A percentile compares a stretch with the other conserved stretches of the same genome.
Conservation (phyloP, 2,113 vertebrate genomes). For the Brachyhypopomus gauderio region DNA sequence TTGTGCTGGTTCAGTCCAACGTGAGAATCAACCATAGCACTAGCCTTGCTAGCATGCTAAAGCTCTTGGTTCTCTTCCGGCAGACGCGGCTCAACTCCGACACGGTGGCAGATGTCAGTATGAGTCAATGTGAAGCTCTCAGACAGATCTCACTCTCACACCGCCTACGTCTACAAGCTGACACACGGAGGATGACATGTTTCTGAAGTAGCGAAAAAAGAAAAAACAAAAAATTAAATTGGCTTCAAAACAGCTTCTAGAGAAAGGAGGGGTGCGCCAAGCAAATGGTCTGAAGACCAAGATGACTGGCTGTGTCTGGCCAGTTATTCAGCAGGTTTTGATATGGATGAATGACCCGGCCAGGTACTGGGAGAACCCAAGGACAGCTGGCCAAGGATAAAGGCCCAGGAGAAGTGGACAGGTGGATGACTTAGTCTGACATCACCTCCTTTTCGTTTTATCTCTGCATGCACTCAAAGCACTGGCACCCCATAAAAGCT, state of each 20-base stretch:
- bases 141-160: conserved; percentile 59
- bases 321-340: conserved; percentile 55
- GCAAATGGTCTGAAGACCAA: conserved; percentile 29
- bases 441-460: conserved; percentile 70
- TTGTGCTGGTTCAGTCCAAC: conserved; percentile 19
- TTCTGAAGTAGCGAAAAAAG: conserved; percentile 19
- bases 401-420: conserved; percentile 63
- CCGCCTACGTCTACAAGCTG: conserved; percentile 58
- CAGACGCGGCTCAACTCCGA: conserved; percentile 43
- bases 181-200: conserved; percentile 39
- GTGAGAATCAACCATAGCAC: not conserved
- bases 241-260: conserved; percentile 1
- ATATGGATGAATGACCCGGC: conserved; percentile 60
- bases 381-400: conserved; percentile 64
- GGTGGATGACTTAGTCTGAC: conserved; percentile 73
- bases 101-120: conserved; percentile 67
- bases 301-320: conserved; percentile 42
- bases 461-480: conserved; percentile 68
- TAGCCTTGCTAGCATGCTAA: conserved; percentile 29
- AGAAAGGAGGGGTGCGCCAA: not conserved
- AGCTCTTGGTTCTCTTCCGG: conserved; percentile 28
- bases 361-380: conserved; percentile 54
- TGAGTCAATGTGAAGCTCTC: conserved; percentile 68
- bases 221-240: not conserved
- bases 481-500: conserved; percentile 60